Conservation (phyloP, 1,140 invertebrate species). For the Pseudoatta argentina region DNA sequence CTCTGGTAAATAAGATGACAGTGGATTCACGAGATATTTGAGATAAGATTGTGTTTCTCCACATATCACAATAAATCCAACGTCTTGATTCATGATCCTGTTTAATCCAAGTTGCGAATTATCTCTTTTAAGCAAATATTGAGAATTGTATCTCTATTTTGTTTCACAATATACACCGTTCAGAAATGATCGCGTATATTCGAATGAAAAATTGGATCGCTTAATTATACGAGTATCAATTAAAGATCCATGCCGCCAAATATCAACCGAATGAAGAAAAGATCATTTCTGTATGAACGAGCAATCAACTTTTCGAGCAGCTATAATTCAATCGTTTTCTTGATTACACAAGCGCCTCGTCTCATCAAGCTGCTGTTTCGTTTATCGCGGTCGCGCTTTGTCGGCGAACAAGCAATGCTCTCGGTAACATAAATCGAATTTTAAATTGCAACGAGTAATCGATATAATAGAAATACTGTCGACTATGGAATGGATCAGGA, state of each 20-base stretch:
- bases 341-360: conserved; percentile 66
- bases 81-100: not conserved
- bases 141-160: not conserved
- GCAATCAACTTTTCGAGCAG: conserved; percentile 68
- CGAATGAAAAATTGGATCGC: conserved; percentile 47
- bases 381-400: conserved; percentile 40
- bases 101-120: not conserved
- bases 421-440: conserved; percentile 41
- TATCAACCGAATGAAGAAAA: conserved; percentile 34
- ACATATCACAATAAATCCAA: not conserved
- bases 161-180: not conserved
- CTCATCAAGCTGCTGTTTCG: conserved; percentile 20
- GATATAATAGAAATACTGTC: conserved; percentile 31
- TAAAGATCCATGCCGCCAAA: conserved; percentile 57
- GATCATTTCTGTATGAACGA: conserved; percentile 68
- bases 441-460: conserved; percentile 26
- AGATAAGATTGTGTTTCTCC: not conserved
- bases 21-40: not conserved
- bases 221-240: conserved; percentile 70
- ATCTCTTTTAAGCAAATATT: not conserved
- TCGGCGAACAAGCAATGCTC: conserved; percentile 21
- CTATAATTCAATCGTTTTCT: conserved; percentile 74
- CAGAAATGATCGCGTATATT: conserved; percentile 21
- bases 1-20: not conserved
- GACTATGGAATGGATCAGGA: not conserved